Evolutionary conservation across 2,113 vertebrate genomes (phyloP), one percentile per base, ranked within the genome.

Genomic region (Rhinogobius similis): DNA sequence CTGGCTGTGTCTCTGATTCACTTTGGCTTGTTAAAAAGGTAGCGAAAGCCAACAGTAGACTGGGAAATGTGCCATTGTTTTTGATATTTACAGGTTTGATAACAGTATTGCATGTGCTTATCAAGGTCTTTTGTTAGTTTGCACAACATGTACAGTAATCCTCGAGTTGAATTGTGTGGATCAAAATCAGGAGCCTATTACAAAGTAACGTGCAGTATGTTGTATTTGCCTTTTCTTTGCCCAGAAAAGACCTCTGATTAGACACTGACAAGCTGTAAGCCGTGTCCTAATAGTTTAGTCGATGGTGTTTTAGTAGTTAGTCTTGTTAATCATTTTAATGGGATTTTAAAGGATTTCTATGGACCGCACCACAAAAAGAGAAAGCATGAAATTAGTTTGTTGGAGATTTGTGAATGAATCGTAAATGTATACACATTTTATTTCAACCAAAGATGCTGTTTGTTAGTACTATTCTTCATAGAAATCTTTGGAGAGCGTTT

Each of bases 61-160:
- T 61, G 56, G 48, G 9, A 73, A 67, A 68, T 24, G 10, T 68
- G n/a, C 29, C 20, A 16, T 32, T 36, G 41, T 36, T 58, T 67
- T 59, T 44, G 46, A 23, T 50, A 32, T 65, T 63, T 46, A 68
- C 8, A 0, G 36, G 58, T 41, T 65, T 83, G 65, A 79, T 86
- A 79, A 58, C 44, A 72, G 68, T 39, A 62, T 72, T 78, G 50
- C 27, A 32, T 63, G 23, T 76, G 69, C 82, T 82, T 75, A 68
- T 73, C 63, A 77, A 52, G 27, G 66, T 77, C 67, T 21, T 72
- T 73, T 82, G 72, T 88, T 85, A 82, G 66, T 82, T 83, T 86
- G 72, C 55, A 67, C 48, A n/a, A 55, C 67, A 53, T 62, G 8
- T 1, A 14, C 0, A 2, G 4, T 26, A 55, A 55, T 53, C 21